Conservation (phyloP, 2,797 vertebrate species). For the Argentina silus region DNA sequence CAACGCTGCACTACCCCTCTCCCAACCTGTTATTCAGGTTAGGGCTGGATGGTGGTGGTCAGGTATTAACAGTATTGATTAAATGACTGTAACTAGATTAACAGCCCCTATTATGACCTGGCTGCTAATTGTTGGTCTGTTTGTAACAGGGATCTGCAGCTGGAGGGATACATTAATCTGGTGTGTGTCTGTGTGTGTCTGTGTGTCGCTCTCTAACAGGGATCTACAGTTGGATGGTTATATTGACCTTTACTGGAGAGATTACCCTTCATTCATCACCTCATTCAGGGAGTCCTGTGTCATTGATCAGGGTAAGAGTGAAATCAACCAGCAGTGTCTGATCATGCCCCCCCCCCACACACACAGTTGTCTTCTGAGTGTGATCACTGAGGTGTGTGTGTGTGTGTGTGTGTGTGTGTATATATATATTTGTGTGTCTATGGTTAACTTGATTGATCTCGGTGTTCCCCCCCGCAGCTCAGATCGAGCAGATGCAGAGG, state of each 20-base stretch:
- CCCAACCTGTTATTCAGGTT: slow-evolving; percentile 1
- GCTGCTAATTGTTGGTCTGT: slow-evolving; percentile 30
- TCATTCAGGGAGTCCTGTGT: not conserved
- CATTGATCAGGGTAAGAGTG: slow-evolving; percentile 4
- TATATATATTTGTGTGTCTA: not conserved
- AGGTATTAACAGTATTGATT: not conserved
- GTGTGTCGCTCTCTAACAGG: slow-evolving; percentile 67
- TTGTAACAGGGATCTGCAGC: slow-evolving; percentile 87
- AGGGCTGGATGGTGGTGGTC: not conserved
- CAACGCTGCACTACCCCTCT: no score
- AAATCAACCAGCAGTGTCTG: slow-evolving; percentile 78
- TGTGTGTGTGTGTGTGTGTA: not conserved
- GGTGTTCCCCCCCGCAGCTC: slow-evolving; percentile 70
- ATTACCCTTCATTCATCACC: slow-evolving; percentile 8
- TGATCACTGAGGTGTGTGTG: not conserved
- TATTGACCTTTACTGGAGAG: slow-evolving; percentile 81
- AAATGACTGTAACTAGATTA: not conserved
- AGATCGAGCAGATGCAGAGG: slow-evolving; percentile 87
- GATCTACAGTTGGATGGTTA: slow-evolving; percentile 92
- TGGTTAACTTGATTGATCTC: not conserved
- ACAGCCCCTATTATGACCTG: slow-evolving; percentile 20
- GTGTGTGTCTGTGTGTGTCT: slow-evolving; percentile 77
- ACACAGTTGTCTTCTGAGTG: slow-evolving; percentile 11
- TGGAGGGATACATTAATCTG: slow-evolving; percentile 90
- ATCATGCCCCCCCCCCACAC: no score